Evolutionary conservation across 2,797 vertebrate genomes (phyloP), one percentile per base, ranked within the genome.

Genomic region (Lacerta viridis): DNA sequence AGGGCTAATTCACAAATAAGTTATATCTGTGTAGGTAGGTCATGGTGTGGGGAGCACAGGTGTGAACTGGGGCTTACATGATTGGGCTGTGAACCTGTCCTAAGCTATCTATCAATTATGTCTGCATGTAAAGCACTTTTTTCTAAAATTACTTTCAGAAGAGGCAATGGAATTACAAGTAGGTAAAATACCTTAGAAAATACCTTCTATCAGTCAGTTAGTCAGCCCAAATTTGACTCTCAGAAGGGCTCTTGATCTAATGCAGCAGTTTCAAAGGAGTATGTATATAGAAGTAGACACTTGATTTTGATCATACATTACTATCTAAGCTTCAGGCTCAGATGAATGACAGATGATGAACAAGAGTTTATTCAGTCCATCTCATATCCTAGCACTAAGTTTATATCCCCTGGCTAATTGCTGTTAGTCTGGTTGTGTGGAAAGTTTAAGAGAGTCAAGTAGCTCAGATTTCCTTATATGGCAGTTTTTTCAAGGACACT

Each of bases 251-350:
- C 25, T 90, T 3, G 27, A 89, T 10, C 17, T 23, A 27, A 55
- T 9, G 83, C 89, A 84, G 50, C 88, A 71, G 84, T 55, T 92
- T 89, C 3, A 83, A 75, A n/a, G 11, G 83, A 88, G 1, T 36
- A 71, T 36, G 86, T 86, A 20, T 89, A 89, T 36, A 91, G 75
- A 90, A 92, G 46, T 33, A 92, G 71, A 29, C 88, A 27, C 23
- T 39, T 89, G 69, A 88, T 18, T 83, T 87, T 41, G 33, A 61
- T 41, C 17, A 76, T 77, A 75, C 10, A 64, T 64, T 71, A 80
- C 86, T 36, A 17, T 83, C 64, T 85, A 43, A 1, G 68, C 23
- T 72, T 80, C n/a, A 86, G 84, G 39, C 10, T 85, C 20, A 75
- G 43, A 13, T 36, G 68, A 85, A 79, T 68, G 59, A 75, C 20